A percentile compares a stretch with the other conserved stretches of the same genome.
Conservation (phyloP, 2,797 vertebrate genomes). For the Micrastur ruficollis region DNA sequence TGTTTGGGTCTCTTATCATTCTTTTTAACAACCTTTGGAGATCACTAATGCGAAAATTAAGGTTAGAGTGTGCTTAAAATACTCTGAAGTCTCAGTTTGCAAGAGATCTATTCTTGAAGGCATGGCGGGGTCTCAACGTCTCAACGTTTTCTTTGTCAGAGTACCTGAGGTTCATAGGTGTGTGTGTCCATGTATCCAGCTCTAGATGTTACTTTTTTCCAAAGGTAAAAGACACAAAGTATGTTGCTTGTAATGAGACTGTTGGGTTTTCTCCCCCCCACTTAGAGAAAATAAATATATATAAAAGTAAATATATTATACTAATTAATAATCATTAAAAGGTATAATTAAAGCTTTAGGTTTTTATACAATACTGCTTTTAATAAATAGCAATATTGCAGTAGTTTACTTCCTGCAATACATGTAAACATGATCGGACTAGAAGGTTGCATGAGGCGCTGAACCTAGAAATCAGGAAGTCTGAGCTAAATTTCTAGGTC, state of each 20-base stretch:
- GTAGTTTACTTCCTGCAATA: neutral
- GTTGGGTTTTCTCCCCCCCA: fast-evolving
- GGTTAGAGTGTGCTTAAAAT: neutral
- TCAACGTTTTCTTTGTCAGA: neutral
- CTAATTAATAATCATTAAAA: neutral
- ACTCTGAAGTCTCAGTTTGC: neutral
- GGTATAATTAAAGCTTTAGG: neutral
- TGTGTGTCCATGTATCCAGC: neutral
- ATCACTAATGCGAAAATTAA: neutral
- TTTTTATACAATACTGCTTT: neutral
- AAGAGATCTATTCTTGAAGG: neutral
- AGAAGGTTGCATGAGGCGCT: neutral
- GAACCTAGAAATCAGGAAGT: slow-evolving; percentile 28
- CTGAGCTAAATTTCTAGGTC: neutral
- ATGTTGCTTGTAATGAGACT: neutral
- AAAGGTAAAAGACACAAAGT: neutral
- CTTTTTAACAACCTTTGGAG: neutral
- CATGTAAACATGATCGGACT: neutral
- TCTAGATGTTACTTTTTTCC: neutral
- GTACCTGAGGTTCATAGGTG: fast-evolving
- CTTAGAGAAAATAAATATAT: neutral
- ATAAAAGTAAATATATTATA: neutral
- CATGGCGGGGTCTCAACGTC: neutral
- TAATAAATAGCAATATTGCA: neutral
- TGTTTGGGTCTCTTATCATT: neutral